Evolutionary conservation across 2,797 vertebrate species (phyloP).

Genomic region (Carduelis carduelis): DNA sequence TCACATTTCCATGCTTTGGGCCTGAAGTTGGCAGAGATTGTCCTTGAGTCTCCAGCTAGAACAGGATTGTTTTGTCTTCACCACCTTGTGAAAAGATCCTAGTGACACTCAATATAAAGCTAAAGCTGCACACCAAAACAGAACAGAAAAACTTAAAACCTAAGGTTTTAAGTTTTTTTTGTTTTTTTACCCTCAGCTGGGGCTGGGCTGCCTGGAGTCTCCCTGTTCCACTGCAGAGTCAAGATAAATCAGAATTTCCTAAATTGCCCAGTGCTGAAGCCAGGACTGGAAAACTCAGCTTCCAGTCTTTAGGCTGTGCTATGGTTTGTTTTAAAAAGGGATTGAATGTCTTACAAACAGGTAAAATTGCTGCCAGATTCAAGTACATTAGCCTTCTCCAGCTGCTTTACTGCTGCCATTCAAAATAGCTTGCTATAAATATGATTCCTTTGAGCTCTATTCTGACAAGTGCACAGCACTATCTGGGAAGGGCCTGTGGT

Average conservation of each 20-base stretch:
- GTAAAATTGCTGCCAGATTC: constrained; percentile 55
- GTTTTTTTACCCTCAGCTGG: not conserved
- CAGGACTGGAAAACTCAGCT: not conserved
- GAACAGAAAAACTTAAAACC: not conserved
- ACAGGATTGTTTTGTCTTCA: not conserved
- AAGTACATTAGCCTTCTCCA: constrained; percentile 45
- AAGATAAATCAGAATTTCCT: constrained; percentile 13
- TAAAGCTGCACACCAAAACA: not conserved
- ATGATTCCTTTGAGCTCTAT: constrained; percentile 49
- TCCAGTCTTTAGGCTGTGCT: constrained; percentile 9
- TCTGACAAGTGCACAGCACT: constrained; percentile 15
- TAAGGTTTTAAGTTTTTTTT: not conserved
- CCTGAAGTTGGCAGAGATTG: not conserved
- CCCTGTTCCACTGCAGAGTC: not conserved
- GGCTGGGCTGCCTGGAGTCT: not conserved
- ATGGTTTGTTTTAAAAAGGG: constrained; percentile 47
- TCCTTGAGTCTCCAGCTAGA: not conserved
- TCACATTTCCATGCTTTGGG: not conserved
- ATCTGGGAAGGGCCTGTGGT: constrained; percentile 20
- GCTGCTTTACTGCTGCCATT: constrained; percentile 58
- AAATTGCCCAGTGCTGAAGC: constrained; percentile 13
- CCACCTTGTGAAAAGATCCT: not conserved
- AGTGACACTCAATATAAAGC: not conserved
- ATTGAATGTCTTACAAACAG: constrained; percentile 45
- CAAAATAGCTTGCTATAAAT: constrained; percentile 58